Conservation (phyloP, 2,888 invertebrate species). For the Pharmacophagus antenor region DNA sequence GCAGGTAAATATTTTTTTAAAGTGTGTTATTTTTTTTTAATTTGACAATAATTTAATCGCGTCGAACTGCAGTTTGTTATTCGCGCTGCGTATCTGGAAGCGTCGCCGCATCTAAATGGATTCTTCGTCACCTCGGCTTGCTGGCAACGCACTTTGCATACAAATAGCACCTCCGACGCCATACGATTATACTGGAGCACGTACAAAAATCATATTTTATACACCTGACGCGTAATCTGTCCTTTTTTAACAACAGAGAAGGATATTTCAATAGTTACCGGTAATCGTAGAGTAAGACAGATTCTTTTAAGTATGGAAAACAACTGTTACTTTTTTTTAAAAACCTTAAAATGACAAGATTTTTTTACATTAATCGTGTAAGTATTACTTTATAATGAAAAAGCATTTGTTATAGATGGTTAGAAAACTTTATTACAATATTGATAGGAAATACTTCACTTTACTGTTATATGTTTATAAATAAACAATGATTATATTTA, state of each 20-base stretch:
- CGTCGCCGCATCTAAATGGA: conserved; percentile 65
- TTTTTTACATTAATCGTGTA: neutral
- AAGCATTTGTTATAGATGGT: neutral
- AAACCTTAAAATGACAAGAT: neutral
- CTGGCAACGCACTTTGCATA: conserved; percentile 62
- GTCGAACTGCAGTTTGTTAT: conserved; percentile 43
- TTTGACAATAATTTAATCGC: conserved; percentile 53
- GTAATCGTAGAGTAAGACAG: conserved; percentile 4
- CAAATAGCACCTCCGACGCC: conserved; percentile 48
- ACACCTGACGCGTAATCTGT: conserved; percentile 20
- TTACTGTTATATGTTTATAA: neutral
- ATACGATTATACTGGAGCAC: conserved; percentile 33
- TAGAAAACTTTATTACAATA: neutral
- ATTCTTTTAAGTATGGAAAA: too few relatives aligned
- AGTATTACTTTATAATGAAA: neutral
- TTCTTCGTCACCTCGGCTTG: conserved; percentile 68
- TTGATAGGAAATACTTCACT: neutral
- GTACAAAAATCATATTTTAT: conserved; percentile 37
- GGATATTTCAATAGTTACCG: conserved; percentile 17
- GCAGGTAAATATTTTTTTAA: conserved; percentile 38
- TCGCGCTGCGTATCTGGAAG: conserved; percentile 50
- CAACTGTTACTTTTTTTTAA: neutral
- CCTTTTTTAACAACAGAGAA: conserved; percentile 11
- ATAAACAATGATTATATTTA: conserved; percentile 22
- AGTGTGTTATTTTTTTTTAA: conserved; percentile 47